Percentiles rank a stretch among this genome's conserved stretches.
These are phyloP conservation scores for Argyra leucocephala DNA, from an alignment of 2,888 invertebrate species.

Conservation along the genomic window DNA sequence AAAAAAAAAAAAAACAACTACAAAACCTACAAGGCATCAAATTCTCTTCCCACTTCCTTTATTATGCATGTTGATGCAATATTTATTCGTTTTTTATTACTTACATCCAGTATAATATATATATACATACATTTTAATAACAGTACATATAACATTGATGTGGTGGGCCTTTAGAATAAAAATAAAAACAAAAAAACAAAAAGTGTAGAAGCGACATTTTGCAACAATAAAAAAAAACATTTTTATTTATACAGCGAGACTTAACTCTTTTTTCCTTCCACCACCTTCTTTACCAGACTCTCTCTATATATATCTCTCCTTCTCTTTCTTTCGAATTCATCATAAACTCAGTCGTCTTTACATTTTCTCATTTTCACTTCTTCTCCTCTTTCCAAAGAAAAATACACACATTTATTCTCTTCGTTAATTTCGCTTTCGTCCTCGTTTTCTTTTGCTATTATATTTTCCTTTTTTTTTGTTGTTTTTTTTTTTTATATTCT, in stretches of 20 bases:
- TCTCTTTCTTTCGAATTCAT: background rate
- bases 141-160: background rate
- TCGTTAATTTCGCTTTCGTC: background rate
- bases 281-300: background rate
- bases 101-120: no score
- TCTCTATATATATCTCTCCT: background rate
- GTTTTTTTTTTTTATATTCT: no score
- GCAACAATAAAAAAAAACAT: background rate
- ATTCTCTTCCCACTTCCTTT: background rate
- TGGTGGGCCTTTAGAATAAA: background rate
- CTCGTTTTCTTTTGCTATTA: background rate
- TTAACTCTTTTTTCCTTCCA: background rate
- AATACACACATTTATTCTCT: no score
- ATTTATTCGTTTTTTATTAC: background rate
- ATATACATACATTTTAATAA: background rate
- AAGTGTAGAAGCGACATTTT: background rate
- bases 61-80: background rate
- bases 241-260: background rate
- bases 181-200: background rate
- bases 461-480: no score
- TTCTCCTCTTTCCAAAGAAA: background rate
- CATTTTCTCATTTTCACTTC: background rate
- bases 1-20: background rate
- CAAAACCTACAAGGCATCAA: background rate
- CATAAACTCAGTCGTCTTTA: no score